Base-by-base conservation (phyloP, 2,113 vertebrate species). In the Myrmecobius fasciatus region DNA sequence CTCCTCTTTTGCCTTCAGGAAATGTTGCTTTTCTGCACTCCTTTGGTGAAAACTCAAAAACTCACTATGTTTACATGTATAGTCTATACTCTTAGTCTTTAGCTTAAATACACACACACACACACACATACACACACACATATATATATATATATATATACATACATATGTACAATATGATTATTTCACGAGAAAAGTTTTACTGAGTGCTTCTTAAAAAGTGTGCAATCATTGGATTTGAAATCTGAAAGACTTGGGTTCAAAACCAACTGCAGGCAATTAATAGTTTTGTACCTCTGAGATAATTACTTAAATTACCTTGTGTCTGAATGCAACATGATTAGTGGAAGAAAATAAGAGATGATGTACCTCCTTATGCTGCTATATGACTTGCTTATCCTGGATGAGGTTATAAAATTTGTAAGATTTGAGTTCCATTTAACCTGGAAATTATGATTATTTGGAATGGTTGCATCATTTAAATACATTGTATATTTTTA, bases 1-100 rank as follows among this genome's bases (percentile, higher is more conserved):
- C 96, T 96, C 89, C 46, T 47, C 94, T 97, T 97, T 97, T 95
- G 94, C 52, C 88, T 91, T 97, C 94, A 96, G 95, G 95, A 97
- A 67, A 92, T 96, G 92, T 20, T 75, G 12, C 14, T n/a, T n/a
- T n/a, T 31, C 56, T 60, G 56, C 14, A n/a, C 95, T 96, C 88
- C 94, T 97, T 89, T 96, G 95, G 97, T 93, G 94, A 93, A 22
- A 98, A 96, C 93, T 97, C 93, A 96, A 88, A 96, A 36, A 47
- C 31, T 96, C 52, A 95, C 47, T 94, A 52, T 95, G 89, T 89
- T 97, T 75, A 93, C 0, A 48, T 96, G 96, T 98, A 90, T 89
- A 97, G 97, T 52, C 56, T 2, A 92, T 53, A 96, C 92, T 95
- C 93, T 94, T 53, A 97, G 26, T 47, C 91, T 93, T 95, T 92